Evolutionary conservation across 2,797 vertebrate species (phyloP).

Genomic region (Myiotriccus ornatus): DNA sequence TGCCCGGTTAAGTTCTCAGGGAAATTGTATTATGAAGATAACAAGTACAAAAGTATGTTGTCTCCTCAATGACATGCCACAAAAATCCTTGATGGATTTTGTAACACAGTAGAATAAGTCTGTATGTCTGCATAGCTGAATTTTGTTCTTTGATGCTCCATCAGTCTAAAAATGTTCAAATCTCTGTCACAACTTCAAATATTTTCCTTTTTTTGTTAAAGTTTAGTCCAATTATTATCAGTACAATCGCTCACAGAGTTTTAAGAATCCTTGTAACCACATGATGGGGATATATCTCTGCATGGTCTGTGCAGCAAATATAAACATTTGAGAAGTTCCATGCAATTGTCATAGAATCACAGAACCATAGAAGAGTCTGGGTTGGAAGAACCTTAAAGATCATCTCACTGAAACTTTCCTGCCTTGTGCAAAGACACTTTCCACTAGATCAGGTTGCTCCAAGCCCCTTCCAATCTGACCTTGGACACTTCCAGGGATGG

Average conservation of each 20-base stretch:
- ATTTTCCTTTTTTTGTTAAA: neutral
- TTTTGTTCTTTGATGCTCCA: neutral
- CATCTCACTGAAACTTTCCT: neutral
- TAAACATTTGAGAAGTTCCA: neutral
- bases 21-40: neutral
- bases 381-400: neutral
- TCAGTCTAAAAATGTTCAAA: neutral
- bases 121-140: neutral
- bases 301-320: neutral
- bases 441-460: neutral
- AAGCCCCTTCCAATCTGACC: accelerated
- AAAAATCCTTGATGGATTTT: neutral
- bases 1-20: neutral
- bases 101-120: neutral
- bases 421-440: neutral
- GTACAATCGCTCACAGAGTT: neutral
- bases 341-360: neutral
- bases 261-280: accelerated
- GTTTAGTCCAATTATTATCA: neutral
- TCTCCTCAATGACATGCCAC: neutral
- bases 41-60: neutral
- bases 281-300: neutral
- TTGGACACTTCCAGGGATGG: neutral
- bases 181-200: neutral
- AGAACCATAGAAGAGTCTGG: neutral